A percentile compares a stretch with the other conserved stretches of the same genome.
These are phyloP conservation scores for Pipistrellus pygmaeus DNA, from an alignment of 2,797 vertebrate genomes.

Conservation along the genomic window DNA sequence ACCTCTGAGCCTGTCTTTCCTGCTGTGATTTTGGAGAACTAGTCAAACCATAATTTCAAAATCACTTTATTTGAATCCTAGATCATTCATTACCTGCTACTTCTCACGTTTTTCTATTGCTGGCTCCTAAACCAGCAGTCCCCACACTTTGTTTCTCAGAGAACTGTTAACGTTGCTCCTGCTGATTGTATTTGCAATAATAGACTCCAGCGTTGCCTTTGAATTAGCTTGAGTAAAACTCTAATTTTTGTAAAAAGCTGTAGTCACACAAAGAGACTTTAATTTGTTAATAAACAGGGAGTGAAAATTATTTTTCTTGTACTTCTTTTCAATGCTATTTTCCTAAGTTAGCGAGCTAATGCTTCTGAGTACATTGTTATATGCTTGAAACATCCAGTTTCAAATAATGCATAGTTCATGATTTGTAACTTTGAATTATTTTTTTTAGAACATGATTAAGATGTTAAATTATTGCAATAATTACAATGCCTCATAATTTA, in stretches of 20 bases:
- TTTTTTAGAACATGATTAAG: not conserved
- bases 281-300: not conserved
- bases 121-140: not conserved
- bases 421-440: slow-evolving; percentile 37
- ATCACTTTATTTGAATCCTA: not conserved
- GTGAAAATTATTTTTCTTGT: not conserved
- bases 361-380: not conserved
- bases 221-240: not conserved
- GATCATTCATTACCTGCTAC: not conserved
- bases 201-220: not conserved
- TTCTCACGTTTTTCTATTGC: not conserved
- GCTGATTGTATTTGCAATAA: not conserved
- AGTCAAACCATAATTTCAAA: slow-evolving; percentile 15
- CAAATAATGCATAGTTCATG: not conserved
- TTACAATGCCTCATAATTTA: not conserved
- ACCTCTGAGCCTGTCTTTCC: not conserved
- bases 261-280: not conserved
- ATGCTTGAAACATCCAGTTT: not conserved
- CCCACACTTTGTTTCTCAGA: not conserved
- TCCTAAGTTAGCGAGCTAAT: not conserved
- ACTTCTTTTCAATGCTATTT: not conserved
- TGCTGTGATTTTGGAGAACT: not conserved
- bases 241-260: not conserved
- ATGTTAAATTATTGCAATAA: not conserved
- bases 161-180: not conserved